A percentile compares a stretch with the other conserved stretches of the same genome.
Evolutionary conservation across 2,113 vertebrate species (phyloP).

Genomic region (Poeciliopsis retropinna): DNA sequence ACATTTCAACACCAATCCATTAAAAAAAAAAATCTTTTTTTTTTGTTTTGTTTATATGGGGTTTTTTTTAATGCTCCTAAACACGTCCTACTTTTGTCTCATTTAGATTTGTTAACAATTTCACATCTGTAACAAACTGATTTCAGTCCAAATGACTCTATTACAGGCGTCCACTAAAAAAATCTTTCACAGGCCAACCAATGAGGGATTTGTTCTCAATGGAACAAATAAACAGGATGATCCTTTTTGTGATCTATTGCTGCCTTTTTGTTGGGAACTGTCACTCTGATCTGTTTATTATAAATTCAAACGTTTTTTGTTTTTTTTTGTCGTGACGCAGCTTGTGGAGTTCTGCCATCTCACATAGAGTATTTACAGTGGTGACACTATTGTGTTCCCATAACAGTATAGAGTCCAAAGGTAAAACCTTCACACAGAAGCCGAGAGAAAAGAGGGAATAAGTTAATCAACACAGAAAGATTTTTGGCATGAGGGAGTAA

Average conservation of each 20-base stretch:
- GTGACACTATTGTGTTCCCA: background rate
- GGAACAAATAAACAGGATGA: background rate
- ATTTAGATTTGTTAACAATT: too few species aligned
- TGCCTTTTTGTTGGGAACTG: background rate
- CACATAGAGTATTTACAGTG: background rate
- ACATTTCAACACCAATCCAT: too few species aligned
- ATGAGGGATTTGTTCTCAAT: background rate
- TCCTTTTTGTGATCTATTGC: background rate
- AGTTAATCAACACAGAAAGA: conserved; percentile 2
- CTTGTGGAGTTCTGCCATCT: background rate
- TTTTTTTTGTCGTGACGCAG: background rate
- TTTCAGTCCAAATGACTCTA: too few species aligned
- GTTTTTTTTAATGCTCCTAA: too few species aligned
- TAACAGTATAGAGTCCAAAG: conserved; percentile 3
- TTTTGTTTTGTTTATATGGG: too few species aligned
- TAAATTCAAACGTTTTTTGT: background rate
- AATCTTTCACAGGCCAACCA: background rate
- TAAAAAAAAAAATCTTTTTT: too few species aligned
- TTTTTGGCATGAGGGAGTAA: background rate
- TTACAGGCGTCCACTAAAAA: background rate
- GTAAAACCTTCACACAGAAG: background rate
- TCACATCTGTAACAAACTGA: too few species aligned
- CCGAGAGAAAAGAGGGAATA: background rate
- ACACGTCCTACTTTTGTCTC: too few species aligned
- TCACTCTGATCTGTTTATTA: background rate